A percentile compares a stretch with the other conserved stretches of the same genome.
Evolutionary conservation across 53 echinoderm and acorn worm species (phyloP).

Genomic region (Apostichopus leukothele): DNA sequence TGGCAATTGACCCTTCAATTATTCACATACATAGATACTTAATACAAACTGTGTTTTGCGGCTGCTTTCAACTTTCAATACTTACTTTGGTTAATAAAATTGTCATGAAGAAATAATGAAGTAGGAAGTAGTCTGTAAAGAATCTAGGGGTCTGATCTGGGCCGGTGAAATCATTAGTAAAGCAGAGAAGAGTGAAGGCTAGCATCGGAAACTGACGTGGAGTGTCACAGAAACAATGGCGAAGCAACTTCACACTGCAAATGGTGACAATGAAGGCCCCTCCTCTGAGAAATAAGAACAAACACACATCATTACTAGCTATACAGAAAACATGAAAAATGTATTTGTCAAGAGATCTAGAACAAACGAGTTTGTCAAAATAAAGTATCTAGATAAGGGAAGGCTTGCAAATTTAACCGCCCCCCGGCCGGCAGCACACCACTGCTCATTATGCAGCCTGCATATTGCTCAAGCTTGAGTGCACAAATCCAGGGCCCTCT

Average conservation of each 20-base stretch:
- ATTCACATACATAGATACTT: too few relatives aligned
- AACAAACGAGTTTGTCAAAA: too few relatives aligned
- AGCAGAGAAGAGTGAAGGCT: conserved; percentile 92
- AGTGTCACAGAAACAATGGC: conserved; percentile 85
- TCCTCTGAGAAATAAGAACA: conserved; percentile 59
- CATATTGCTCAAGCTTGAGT: too few relatives aligned
- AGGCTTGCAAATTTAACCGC: too few relatives aligned
- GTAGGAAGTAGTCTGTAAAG: conserved; percentile 76
- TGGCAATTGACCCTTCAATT: too few relatives aligned
- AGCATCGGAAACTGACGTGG: conserved; percentile 89
- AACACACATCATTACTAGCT: too few relatives aligned
- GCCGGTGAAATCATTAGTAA: conserved; percentile 75
- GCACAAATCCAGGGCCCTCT: too few relatives aligned
- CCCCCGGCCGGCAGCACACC: too few relatives aligned
- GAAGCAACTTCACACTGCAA: conserved; percentile 86
- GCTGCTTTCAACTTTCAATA: not conserved
- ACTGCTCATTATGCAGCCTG: too few relatives aligned
- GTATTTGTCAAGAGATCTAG: too few relatives aligned
- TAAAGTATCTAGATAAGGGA: too few relatives aligned
- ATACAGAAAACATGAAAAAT: too few relatives aligned
- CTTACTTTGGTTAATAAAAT: conserved; percentile 91
- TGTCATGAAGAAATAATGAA: conserved; percentile 96
- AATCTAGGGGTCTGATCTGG: conserved; percentile 46
- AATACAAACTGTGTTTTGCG: not conserved
- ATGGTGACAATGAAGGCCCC: conserved; percentile 84